A percentile compares a stretch with the other conserved stretches of the same genome.
These are phyloP conservation scores for Drosophila quinaria DNA, from an alignment of 2,888 invertebrate species.

Conservation along the genomic window DNA sequence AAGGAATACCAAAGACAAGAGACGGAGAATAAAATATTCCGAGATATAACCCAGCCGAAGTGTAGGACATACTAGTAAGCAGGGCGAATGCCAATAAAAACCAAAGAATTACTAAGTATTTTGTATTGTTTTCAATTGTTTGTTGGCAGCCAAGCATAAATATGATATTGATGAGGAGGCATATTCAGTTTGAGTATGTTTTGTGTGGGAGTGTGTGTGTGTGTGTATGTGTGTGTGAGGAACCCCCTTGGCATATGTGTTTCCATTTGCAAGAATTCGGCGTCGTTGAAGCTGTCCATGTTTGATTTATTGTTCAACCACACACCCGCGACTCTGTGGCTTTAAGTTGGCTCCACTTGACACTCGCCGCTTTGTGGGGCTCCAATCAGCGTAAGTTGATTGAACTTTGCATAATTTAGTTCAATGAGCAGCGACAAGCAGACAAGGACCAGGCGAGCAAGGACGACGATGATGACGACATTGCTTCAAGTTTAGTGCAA, in stretches of 20 bases:
- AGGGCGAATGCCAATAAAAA: conserved; percentile 45
- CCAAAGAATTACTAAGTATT: conserved; percentile 78
- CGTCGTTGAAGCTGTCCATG: background rate
- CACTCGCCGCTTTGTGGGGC: conserved; percentile 66
- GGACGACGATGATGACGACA: conserved; percentile 15
- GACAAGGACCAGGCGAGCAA: conserved; percentile 22
- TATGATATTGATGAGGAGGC: conserved; percentile 73
- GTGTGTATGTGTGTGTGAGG: background rate
- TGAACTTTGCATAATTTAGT: conserved; percentile 71
- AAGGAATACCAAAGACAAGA: conserved; percentile 47
- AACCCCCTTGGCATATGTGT: conserved; percentile 23
- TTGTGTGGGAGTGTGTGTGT: too few relatives aligned
- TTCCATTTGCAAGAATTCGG: conserved; percentile 31
- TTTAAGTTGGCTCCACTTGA: conserved; percentile 57
- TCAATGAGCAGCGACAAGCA: conserved; percentile 44
- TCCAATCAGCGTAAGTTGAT: conserved; percentile 70
- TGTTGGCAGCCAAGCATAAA: conserved; percentile 81
- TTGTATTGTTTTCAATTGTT: conserved; percentile 82
- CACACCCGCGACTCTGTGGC: conserved; percentile 45
- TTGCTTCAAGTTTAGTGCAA: conserved; percentile 15
- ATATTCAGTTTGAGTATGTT: conserved; percentile 18
- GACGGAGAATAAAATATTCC: conserved; percentile 55
- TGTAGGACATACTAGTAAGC: background rate
- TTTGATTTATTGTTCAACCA: conserved; percentile 57
- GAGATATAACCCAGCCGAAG: conserved; percentile 2